Evolutionary conservation across 92 coral and sea anemone genomes (phyloP), one percentile per base, ranked within the genome.

Genomic region (Epizoanthus fatuus): DNA sequence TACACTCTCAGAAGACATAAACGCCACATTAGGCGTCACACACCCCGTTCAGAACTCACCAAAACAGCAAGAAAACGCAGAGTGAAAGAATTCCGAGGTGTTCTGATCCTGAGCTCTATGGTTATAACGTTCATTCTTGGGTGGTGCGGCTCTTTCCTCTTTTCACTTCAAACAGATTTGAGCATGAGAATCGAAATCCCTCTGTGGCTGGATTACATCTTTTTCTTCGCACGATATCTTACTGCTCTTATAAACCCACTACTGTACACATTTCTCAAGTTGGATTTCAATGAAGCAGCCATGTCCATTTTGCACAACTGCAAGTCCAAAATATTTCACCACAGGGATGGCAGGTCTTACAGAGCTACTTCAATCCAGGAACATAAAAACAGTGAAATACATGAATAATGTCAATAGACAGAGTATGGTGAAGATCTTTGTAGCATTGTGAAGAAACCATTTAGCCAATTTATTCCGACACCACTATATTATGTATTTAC

Each of bases 171-270:
- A 81, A 12, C 14, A 0, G 84, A 88, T 55, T 39, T 88, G 70
- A n/a, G 77, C 15, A 54, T 74, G 29, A 42, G 39, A 70, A 78
- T 39, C 10, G 13, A 19, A 6, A 69, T 69, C 42, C 91, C 91
- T 0, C 39, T 37, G 3, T 88, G 84, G 91, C 35, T 88, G 52
- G 84, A 88, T 35, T 55, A 56, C 40, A 10, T 52, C 9, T 35
- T 82, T 19, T 39, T 88, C 70, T 88, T 88, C 20, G 75, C 87
- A 14, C 56, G 91, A 40, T 88, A 74, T 32, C 66, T 86, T 11
- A 88, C 91, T 4, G 85, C 91, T 40, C 69, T 88, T 3, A 75
- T 83, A 37, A 88, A 88, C 13, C 91, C 91, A n/a, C 71, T 88
- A 3, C 81, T 88, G 10, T 88, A 88, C 35, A 88, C 91, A 7